Percentiles rank a stretch among this genome's conserved stretches.
These are phyloP conservation scores for Ormyrus rosae DNA, from an alignment of 2,888 invertebrate genomes.

Conservation along the genomic window DNA sequence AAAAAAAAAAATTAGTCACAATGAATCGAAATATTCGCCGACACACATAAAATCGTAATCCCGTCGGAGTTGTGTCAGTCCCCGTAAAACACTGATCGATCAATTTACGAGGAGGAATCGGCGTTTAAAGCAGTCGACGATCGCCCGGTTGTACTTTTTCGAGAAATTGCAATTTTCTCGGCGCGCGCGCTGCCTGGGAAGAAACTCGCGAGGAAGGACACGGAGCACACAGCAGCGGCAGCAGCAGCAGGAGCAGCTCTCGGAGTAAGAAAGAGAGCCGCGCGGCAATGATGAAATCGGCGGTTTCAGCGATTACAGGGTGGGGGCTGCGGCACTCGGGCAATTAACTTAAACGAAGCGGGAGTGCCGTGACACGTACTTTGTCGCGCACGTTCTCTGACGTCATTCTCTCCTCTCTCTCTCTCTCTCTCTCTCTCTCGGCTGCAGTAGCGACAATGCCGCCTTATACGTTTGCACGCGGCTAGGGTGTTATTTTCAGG, in stretches of 20 bases:
- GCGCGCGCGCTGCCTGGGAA: neutral
- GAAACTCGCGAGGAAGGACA: neutral
- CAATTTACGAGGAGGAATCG: no score
- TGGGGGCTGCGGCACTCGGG: conserved; percentile 51
- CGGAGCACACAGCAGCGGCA: neutral
- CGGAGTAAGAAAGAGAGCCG: neutral
- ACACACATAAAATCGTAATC: no score
- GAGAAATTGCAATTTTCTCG: neutral
- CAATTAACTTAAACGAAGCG: conserved; percentile 72
- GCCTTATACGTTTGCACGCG: conserved; percentile 12
- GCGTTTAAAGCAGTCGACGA: neutral
- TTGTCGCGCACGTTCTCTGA: conserved; percentile 70
- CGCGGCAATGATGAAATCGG: conserved; percentile 65
- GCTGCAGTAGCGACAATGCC: neutral
- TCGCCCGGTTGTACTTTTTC: neutral
- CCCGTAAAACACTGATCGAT: no score
- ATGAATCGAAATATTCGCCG: no score
- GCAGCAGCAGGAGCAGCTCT: neutral
- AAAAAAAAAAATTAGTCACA: no score
- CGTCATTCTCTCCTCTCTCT: conserved; percentile 57
- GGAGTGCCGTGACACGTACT: conserved; percentile 73
- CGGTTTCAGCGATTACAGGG: conserved; percentile 61
- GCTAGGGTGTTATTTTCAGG: conserved; percentile 40
- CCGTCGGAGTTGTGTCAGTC: no score
- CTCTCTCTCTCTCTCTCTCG: no score